Evolutionary conservation across 2,888 invertebrate species (phyloP), one percentile per base, ranked within the genome.

Genomic region (Tinea pellionella): DNA sequence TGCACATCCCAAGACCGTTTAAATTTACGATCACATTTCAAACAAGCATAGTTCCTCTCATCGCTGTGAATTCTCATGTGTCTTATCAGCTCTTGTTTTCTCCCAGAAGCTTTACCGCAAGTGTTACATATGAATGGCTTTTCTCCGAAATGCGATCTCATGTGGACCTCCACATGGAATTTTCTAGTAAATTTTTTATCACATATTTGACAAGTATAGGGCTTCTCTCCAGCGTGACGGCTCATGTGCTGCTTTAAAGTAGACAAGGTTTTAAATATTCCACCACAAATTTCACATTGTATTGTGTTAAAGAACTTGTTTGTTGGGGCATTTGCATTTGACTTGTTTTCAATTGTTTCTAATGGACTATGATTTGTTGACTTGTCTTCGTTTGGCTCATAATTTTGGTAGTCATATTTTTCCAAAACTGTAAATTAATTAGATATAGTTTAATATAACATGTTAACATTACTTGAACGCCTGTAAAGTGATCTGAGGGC

Each of bases 111-210:
- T 57, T 72, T 72, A 2, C 84, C 81, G 66, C 89, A 89, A 41
- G 75, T 72, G 61, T 78, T 77, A 69, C 89, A 89, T 61, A 81
- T 70, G 65, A 80, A 89, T 1, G 89, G 89, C 47, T 80, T 77
- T 32, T 80, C 77, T 4, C 88, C 89, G 1, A 80, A 78, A 64
- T 89, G 89, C 1, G 77, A 76, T 63, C 88, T 73, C 73, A 83
- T 82, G 64, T 89, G 89, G 61, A 88, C 83, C 19, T 76, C 77
- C 59, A 86, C 69, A 65, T 81, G 79, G 13, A 78, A 79, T 2
- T 73, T 71, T 63, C 84, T 75, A 0, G 77, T 75, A 64, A 82
- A 86, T 43, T 66, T 69, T 62, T 76, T 71, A 19, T 70, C 63
- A 63, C 86, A 86, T 32, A 77, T 60, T 13, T 70, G 64, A 64